Evolutionary conservation across 2,888 invertebrate genomes (phyloP), one percentile per base, ranked within the genome.

Genomic region (Lamellibrachia columna): DNA sequence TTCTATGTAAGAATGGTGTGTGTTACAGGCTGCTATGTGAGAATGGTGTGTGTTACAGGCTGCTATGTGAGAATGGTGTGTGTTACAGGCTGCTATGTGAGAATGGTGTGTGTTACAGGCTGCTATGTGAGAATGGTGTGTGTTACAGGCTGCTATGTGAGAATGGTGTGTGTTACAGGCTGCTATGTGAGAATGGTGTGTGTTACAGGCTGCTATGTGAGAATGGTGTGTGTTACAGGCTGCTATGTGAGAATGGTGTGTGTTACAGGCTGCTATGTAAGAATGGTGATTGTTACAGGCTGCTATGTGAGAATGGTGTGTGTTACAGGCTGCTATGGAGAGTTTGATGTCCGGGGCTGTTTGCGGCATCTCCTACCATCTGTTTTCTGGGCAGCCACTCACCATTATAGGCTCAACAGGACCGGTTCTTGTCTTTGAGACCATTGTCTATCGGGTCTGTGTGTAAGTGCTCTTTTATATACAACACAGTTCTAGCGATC

Each of bases 371-470:
- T 75, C 95, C 11, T 96, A 95, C 93, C 94, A 94, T 92, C 92
- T 96, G 55, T 95, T 96, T 92, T 94, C 96, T 91, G 97, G 96
- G 0, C 97, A 97, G 92, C 97, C 97, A 6, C 94, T 97, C 52
- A 95, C 96, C 60, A 95, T 97, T 92, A 93, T 95, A 52, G 94
- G 95, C 8, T 95, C 95, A n/a, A 97, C 96, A 7, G 96, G 96
- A 9, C 96, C 97, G 28, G 95, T 97, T 40, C 95, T 97, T 7
- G 95, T 97, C 8, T 97, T 97, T 94, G 96, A 96, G 94, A 95
- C 95, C 52, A 96, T 96, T 60, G 94, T 96, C 15, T 96, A 95
- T 94, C 93, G 93, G 58, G 94, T 94, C 93, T 94, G 94, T 93
- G 9, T 90, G 94, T 94, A 52, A 92, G 94, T 94, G 28, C 55